Base-by-base conservation (phyloP, 2,888 invertebrate species). In the Glyphotaelius pellucidus region DNA sequence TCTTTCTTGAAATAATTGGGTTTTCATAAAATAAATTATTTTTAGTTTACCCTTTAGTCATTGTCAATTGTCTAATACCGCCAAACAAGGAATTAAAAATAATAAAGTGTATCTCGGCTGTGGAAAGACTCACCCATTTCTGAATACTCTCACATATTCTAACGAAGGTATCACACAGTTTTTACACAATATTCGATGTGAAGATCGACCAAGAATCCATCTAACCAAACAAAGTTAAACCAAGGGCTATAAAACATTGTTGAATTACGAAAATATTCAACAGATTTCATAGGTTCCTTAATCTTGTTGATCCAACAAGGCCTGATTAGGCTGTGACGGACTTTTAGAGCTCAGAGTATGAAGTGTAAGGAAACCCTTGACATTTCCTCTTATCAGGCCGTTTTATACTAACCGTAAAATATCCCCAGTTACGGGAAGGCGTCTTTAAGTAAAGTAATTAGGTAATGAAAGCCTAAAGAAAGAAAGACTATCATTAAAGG, bases 381-480 rank as follows among this genome's bases (percentile, higher is more conserved):
- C 88, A 88, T 88, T 32, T 19, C 19, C 67, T 88, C n/a, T 86
- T 52, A 31, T 88, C 30, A n/a, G 52, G 52, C 32, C 67, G 31
- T 88, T 88, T 52, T 35, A 88, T 88, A 67, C 32, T 67, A 67
- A 67, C 67, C 88, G 88, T 88, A 32, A 79, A 88, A 88, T 88
- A 52, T 88, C 19, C 67, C 19, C 67, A 85, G 90, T 32, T 52
- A 79, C 85, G 79, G 32, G 80, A 35, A 90, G 88, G 89, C 90
- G 90, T 90, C 92, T 89, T 90, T 92, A 92, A 90, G 91, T 92
- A 90, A 93, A 93, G 93, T 92, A 93, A 93, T 93, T 93, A 93
- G 92, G 93, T 93, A 93, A 93, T 93, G 93, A 93, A 93, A 93
- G 93, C 93, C 88, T 93, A 86, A 90, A 92, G 93, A 89, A 93